Base-by-base conservation (phyloP, 2,797 vertebrate genomes). In the Malacoraja senta region DNA sequence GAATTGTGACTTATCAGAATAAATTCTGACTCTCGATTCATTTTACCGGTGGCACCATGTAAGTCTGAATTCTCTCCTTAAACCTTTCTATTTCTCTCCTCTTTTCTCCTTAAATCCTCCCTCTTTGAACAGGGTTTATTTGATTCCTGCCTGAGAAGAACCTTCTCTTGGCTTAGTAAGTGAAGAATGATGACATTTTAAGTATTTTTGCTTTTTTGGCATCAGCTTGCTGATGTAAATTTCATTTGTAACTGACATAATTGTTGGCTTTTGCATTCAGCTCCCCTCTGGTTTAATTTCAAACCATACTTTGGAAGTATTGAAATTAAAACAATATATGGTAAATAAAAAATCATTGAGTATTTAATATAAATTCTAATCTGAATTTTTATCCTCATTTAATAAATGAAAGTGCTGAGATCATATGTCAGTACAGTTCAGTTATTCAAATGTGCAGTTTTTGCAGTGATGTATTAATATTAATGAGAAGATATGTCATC, bases 381-480 rank as follows among this genome's bases (percentile, higher is more conserved):
- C 32, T 74, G 72, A 13, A 74, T 76, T 72, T 74, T 17, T 13
- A 76, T 92, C 90, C 26, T 92, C 38, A 68, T 91, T 76, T n/a
- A 53, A 26, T 17, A 12, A 53, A 76, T 76, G 26, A 58, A 76
- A 92, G 26, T 53, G 12, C 26, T 76, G 29, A 72, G 35, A 53
- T 91, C 12, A 44, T 91, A 13, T 74, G 68, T 91, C 35, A 91
- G 35, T 53, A 44, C 68, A 74, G 68, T 91, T 91, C 65, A 91
- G 38, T 91, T 92, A 71, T 58, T 92, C 24, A 92, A 76, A 76
- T 92, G 38, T n/a, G 35, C 74, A 53, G 68, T 91, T 74, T 91
- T 74, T 72, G 72, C 72, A 92, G 44, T 29, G 68, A 32, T 74
- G 71, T 92, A 44, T 15, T 92, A 92, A 92, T 92, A 92, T 92